Conservation (phyloP, 2,888 invertebrate species). For the Oscheius sp. region DNA sequence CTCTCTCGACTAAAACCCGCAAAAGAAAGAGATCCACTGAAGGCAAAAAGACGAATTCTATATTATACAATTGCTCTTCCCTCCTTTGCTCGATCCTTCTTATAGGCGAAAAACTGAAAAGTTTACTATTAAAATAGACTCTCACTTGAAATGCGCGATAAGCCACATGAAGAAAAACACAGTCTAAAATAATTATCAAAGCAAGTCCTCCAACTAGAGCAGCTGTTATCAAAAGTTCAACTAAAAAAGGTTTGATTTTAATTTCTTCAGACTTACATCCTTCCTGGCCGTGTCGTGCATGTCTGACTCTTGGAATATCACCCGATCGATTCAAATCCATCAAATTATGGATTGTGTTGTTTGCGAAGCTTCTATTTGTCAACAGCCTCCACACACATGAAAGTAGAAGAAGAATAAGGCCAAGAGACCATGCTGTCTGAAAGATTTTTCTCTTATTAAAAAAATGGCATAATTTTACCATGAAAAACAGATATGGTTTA, state of each 20-base stretch:
- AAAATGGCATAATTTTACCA: slow-evolving; percentile 29
- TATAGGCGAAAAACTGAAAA: slow-evolving; percentile 45
- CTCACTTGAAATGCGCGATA: slow-evolving; percentile 44
- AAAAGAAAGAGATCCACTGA: slow-evolving; percentile 2
- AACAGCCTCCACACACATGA: slow-evolving; percentile 44
- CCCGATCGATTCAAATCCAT: slow-evolving; percentile 18
- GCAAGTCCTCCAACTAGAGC: slow-evolving; percentile 87
- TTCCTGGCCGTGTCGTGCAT: slow-evolving; percentile 22
- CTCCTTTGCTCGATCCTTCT: slow-evolving; percentile 45
- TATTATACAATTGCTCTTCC: slow-evolving; percentile 5
- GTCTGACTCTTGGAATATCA: slow-evolving; percentile 10
- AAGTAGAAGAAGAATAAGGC: slow-evolving; percentile 38
- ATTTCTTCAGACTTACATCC: slow-evolving; percentile 1
- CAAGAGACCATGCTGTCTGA: slow-evolving; percentile 46
- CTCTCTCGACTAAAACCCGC: not conserved
- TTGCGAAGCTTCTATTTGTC: slow-evolving; percentile 24
- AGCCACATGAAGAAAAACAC: slow-evolving; percentile 50
- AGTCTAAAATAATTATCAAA: slow-evolving; percentile 73
- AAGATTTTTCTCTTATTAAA: slow-evolving; percentile 13
- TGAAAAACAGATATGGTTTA: slow-evolving; percentile 54
- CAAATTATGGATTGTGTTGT: slow-evolving; percentile 4
- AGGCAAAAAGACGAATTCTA: not conserved
- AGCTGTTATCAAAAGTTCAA: slow-evolving; percentile 77
- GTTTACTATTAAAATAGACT: too few species aligned
- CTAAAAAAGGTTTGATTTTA: slow-evolving; percentile 33